These are phyloP conservation scores for Actinernus sp. DNA, from an alignment of 92 coral and sea anemone species.

Conservation along the genomic window DNA sequence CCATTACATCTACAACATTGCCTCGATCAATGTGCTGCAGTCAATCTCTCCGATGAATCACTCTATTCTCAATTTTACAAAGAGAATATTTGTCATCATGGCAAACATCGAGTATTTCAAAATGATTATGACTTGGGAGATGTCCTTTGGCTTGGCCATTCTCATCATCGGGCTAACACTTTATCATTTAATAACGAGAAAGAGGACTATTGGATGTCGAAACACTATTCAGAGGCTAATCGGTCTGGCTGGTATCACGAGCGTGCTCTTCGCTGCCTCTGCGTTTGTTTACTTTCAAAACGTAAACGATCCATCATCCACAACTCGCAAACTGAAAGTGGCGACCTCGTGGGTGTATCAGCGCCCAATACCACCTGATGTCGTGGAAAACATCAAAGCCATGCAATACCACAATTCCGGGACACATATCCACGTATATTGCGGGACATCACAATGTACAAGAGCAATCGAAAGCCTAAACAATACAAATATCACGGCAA, in stretches of 20 bases:
- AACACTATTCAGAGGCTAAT: no score
- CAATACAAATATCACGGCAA: background rate
- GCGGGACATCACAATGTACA: constrained; percentile 29
- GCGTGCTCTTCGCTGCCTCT: no score
- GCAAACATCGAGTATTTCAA: constrained; percentile 16
- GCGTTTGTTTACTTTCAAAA: no score
- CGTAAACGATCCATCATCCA: no score
- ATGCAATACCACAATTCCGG: background rate
- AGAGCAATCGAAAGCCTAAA: background rate
- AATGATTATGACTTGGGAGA: constrained; percentile 1
- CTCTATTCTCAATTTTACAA: constrained; percentile 14
- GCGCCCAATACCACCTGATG: constrained; percentile 8
- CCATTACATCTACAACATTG: constrained; percentile 2
- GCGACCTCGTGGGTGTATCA: constrained; percentile 39
- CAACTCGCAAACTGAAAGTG: background rate
- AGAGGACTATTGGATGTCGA: no score
- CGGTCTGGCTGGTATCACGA: no score
- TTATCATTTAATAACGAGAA: no score
- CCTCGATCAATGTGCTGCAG: constrained; percentile 21
- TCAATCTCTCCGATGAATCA: constrained; percentile 11
- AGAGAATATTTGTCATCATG: constrained; percentile 22
- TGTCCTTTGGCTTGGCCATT: no score
- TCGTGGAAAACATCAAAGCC: constrained; percentile 5
- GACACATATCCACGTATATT: constrained; percentile 9
- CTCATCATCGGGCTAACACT: no score